Percentiles rank a stretch among this genome's conserved stretches.
phyloP scores from a whole-genome alignment of 2,888 invertebrate genomes.

The Odontothrips loti region DNA sequence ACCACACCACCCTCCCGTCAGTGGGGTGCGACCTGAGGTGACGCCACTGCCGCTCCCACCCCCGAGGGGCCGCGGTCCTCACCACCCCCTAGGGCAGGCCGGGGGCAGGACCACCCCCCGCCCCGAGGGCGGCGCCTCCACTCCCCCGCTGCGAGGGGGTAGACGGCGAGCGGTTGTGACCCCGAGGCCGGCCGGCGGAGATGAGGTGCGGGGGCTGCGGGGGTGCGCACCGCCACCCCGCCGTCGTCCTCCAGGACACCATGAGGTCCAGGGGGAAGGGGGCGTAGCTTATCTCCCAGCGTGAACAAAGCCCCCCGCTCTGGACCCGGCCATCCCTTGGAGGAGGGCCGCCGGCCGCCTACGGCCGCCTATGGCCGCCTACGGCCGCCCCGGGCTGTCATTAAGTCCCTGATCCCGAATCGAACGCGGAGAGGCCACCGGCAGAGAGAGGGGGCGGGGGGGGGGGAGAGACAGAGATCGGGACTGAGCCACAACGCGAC shows the following conservation, averaged over 20 bases:
- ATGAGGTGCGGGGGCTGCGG: too few species aligned
- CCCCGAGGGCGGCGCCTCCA: background rate
- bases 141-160: background rate
- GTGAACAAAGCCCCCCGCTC: conserved; percentile 3
- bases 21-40: too few species aligned
- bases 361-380: background rate
- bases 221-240: background rate
- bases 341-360: background rate
- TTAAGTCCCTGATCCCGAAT: background rate
- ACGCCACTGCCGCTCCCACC: too few species aligned
- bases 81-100: background rate
- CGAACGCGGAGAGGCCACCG: background rate
- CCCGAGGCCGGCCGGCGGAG: background rate
- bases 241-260: background rate
- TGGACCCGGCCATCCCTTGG: background rate
- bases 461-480: background rate
- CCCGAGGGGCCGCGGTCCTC: background rate
- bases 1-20: too few species aligned
- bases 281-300: background rate
- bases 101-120: background rate
- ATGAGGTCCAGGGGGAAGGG: background rate
- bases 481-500: background rate
- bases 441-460: background rate
- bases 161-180: background rate
- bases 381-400: background rate